phyloP scores from a whole-genome alignment of 2,113 vertebrate species.

The Sinosuthora webbiana region DNA sequence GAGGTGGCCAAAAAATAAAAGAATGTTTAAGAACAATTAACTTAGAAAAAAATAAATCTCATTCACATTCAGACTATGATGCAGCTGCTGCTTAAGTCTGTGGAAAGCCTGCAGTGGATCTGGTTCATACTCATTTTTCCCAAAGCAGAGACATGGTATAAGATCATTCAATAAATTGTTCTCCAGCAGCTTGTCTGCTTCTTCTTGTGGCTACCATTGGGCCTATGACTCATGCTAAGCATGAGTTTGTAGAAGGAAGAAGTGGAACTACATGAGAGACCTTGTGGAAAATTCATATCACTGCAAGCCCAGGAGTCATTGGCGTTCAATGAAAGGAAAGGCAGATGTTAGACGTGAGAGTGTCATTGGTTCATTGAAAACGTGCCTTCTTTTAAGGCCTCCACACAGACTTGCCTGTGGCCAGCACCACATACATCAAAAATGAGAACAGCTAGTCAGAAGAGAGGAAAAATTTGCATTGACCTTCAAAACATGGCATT shows the following conservation, averaged over 20 bases:
- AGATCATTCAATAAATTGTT: not conserved
- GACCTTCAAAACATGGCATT: not conserved
- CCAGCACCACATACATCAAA: not conserved
- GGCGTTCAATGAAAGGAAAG: conserved; percentile 39
- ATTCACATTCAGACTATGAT: not conserved
- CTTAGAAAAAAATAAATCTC: not conserved
- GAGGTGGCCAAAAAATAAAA: not conserved
- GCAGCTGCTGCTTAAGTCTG: not conserved
- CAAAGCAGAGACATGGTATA: not conserved
- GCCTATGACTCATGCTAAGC: conserved; percentile 1
- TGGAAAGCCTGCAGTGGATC: not conserved
- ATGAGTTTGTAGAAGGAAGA: not conserved
- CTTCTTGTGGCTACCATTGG: not conserved
- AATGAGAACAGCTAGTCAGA: not conserved
- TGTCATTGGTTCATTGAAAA: not conserved
- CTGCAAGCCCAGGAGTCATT: conserved; percentile 40
- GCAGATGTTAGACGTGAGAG: not conserved
- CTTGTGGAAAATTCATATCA: not conserved
- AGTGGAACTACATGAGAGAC: not conserved
- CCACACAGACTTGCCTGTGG: not conserved
- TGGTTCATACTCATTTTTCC: not conserved
- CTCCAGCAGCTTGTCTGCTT: not conserved
- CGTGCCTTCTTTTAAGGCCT: not conserved
- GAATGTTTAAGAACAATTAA: not conserved
- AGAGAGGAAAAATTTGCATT: not conserved